Evolutionary conservation across 2,888 invertebrate species (phyloP).

Genomic region (Stenurella melanura): DNA sequence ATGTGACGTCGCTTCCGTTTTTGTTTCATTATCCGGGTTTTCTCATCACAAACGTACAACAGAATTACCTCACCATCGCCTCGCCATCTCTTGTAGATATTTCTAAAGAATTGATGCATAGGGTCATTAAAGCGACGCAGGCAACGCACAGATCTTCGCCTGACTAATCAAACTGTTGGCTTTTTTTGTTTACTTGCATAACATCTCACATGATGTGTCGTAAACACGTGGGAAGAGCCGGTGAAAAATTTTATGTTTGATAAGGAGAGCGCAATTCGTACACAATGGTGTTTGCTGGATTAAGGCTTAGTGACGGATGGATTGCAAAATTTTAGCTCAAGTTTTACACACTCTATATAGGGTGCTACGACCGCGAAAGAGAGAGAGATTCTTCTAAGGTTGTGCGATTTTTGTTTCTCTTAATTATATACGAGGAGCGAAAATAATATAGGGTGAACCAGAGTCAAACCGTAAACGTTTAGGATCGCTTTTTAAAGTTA

Average conservation of each 20-base stretch:
- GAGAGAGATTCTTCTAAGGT: too few relatives aligned
- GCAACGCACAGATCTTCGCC: neutral
- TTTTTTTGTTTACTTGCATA: slow-evolving; percentile 23
- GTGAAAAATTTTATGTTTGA: slow-evolving; percentile 21
- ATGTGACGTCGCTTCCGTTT: slow-evolving; percentile 44
- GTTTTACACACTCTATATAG: too few relatives aligned
- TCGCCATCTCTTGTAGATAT: neutral
- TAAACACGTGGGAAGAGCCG: slow-evolving; percentile 20
- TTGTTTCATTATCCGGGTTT: slow-evolving; percentile 23
- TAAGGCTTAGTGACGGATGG: neutral
- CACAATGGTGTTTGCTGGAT: slow-evolving; percentile 1
- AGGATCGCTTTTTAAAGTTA: too few relatives aligned
- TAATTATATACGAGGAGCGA: too few relatives aligned
- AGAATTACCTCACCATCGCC: slow-evolving; percentile 27
- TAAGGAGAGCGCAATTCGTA: neutral
- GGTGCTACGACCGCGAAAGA: too few relatives aligned
- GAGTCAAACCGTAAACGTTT: too few relatives aligned
- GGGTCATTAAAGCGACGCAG: neutral
- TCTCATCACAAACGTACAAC: slow-evolving; percentile 28
- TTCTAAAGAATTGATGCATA: slow-evolving; percentile 30
- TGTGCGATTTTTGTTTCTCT: too few relatives aligned
- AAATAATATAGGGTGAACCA: too few relatives aligned
- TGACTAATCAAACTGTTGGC: slow-evolving; percentile 24
- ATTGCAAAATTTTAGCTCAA: neutral
- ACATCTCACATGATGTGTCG: slow-evolving; percentile 36